phyloP scores from a whole-genome alignment of 2,888 invertebrate genomes.

The Spisula solida region DNA sequence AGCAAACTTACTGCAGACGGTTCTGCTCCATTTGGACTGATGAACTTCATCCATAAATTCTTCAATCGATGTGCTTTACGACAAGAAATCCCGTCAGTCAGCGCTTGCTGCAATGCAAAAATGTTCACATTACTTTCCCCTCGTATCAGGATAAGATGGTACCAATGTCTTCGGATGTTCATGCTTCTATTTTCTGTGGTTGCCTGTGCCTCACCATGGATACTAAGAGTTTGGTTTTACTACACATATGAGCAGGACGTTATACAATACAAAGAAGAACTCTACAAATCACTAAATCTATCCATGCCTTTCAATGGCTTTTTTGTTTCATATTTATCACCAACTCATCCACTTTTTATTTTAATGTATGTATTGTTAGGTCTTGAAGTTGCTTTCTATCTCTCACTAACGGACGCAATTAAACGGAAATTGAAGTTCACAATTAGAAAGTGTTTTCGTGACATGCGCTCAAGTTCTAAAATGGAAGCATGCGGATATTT shows the following conservation, averaged over 20 bases:
- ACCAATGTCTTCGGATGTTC: slow-evolving; percentile 33
- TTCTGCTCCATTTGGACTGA: slow-evolving; percentile 49
- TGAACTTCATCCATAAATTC: slow-evolving; percentile 52
- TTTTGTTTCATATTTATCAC: slow-evolving; percentile 53
- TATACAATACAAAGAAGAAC: slow-evolving; percentile 11
- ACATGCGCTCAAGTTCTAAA: slow-evolving; percentile 37
- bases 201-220: slow-evolving; percentile 51
- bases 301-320: slow-evolving; percentile 45
- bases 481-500: slow-evolving; percentile 45
- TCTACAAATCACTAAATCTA: slow-evolving; percentile 32
- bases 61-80: slow-evolving; percentile 54
- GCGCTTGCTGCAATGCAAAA: slow-evolving; percentile 51
- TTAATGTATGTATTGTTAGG: slow-evolving; percentile 43
- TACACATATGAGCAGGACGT: slow-evolving; percentile 46
- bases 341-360: slow-evolving; percentile 47
- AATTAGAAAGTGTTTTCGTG: slow-evolving; percentile 51
- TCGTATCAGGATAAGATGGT: slow-evolving; percentile 40
- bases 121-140: slow-evolving; percentile 30
- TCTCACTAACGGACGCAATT: slow-evolving; percentile 27
- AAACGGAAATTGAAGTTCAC: slow-evolving; percentile 53
- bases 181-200: slow-evolving; percentile 26
- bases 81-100: slow-evolving; percentile 39
- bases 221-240: slow-evolving; percentile 60
- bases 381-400: slow-evolving; percentile 43
- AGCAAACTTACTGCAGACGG: slow-evolving; percentile 53